A percentile compares a stretch with the other conserved stretches of the same genome.
Conservation (phyloP, 2,888 invertebrate species). For the Erebia ligea region DNA sequence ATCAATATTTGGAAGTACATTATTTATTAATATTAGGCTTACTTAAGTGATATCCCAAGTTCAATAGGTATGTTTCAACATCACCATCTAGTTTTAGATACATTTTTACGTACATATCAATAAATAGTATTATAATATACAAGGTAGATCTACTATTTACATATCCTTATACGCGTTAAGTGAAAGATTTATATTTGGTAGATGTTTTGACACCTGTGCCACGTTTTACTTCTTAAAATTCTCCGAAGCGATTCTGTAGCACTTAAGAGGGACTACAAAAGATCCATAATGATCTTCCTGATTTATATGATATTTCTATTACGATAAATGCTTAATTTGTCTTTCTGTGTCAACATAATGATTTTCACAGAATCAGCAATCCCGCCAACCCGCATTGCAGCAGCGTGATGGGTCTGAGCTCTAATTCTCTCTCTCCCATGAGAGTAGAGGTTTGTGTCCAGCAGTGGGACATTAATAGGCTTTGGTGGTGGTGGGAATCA, state of each 20-base stretch:
- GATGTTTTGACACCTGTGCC: slow-evolving; percentile 61
- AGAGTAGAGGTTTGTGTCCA: too few relatives aligned
- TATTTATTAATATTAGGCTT: neutral
- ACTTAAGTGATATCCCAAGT: neutral
- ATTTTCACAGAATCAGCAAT: too few relatives aligned
- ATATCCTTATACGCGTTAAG: slow-evolving; percentile 8
- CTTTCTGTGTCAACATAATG: too few relatives aligned
- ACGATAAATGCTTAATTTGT: neutral
- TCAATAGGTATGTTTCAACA: slow-evolving; percentile 8
- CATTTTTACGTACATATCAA: too few relatives aligned
- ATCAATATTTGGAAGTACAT: neutral
- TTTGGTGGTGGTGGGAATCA: too few relatives aligned
- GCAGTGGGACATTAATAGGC: too few relatives aligned
- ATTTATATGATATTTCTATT: neutral
- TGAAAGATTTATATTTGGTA: slow-evolving; percentile 32
- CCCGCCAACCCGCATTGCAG: too few relatives aligned
- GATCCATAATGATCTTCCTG: neutral
- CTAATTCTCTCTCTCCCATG: too few relatives aligned
- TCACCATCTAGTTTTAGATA: too few relatives aligned
- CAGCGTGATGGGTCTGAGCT: too few relatives aligned
- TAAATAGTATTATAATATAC: neutral
- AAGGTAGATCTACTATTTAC: neutral
- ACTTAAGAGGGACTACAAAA: slow-evolving; percentile 9
- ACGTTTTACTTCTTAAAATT: slow-evolving; percentile 43
- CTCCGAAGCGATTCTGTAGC: neutral